Percentiles rank a stretch among this genome's conserved stretches.
These are phyloP conservation scores for Isaurus tuberculatus DNA, from an alignment of 92 coral and sea anemone genomes.

Conservation along the genomic window DNA sequence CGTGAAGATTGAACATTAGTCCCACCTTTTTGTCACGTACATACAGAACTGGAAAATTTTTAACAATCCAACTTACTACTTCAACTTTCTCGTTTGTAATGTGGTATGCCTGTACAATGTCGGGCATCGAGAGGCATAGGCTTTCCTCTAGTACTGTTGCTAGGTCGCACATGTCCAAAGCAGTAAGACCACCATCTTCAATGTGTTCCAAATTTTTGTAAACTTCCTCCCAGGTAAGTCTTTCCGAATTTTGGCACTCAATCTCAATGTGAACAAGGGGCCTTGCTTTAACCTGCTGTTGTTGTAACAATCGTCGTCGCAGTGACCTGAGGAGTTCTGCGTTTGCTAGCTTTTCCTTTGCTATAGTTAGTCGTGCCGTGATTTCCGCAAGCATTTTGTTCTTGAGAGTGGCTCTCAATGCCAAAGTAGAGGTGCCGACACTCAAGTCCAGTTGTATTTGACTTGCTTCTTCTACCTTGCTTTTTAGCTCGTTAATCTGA, in stretches of 20 bases:
- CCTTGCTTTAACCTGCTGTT: conserved; percentile 40
- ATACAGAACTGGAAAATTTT: conserved; percentile 37
- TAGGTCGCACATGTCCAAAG: conserved; percentile 19
- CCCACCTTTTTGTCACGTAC: conserved; percentile 24
- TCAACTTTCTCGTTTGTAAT: conserved; percentile 18
- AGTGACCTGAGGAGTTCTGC: conserved; percentile 22
- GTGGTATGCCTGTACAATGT: conserved; percentile 21
- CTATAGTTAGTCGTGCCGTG: conserved; percentile 26
- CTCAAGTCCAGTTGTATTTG: conserved; percentile 30
- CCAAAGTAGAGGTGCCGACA: conserved; percentile 33
- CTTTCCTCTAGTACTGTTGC: conserved; percentile 19
- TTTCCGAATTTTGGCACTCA: conserved; percentile 30
- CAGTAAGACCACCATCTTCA: conserved; percentile 22
- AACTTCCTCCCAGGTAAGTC: conserved; percentile 14
- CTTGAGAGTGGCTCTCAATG: conserved; percentile 32
- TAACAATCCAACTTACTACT: conserved; percentile 29
- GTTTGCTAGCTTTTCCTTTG: conserved; percentile 27
- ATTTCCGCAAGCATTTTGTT: conserved; percentile 29
- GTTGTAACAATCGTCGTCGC: conserved; percentile 15
- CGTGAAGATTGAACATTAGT: conserved; percentile 29
- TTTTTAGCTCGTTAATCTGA: conserved; percentile 23
- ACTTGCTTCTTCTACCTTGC: conserved; percentile 37
- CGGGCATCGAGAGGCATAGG: conserved; percentile 23
- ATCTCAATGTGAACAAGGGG: conserved; percentile 36
- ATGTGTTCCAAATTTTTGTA: conserved; percentile 22